These are phyloP conservation scores for Harmothoe impar DNA, from an alignment of 2,888 invertebrate genomes.

Conservation along the genomic window DNA sequence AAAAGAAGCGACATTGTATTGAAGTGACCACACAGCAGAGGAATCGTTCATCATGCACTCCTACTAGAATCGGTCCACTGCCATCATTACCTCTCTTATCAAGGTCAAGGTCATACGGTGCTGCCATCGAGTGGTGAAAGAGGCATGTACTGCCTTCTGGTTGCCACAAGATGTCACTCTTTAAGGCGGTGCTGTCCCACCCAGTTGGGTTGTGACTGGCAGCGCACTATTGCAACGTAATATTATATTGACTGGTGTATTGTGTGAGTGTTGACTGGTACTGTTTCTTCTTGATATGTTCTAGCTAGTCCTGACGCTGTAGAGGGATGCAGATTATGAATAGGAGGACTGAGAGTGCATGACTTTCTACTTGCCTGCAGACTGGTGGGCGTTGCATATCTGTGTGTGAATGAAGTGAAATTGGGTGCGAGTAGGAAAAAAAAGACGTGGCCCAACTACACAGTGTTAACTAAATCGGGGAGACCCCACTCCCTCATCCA, in stretches of 20 bases:
- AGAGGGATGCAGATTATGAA: constrained; percentile 34
- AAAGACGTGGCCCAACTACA: constrained; percentile 59
- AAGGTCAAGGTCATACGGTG: constrained; percentile 60
- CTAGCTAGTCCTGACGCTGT: constrained; percentile 32
- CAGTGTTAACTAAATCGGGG: constrained; percentile 59
- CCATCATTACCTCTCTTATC: constrained; percentile 57
- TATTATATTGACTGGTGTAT: constrained; percentile 54
- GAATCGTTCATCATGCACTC: constrained; percentile 7
- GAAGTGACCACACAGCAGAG: background rate
- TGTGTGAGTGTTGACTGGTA: constrained; percentile 55
- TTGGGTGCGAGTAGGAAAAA: constrained; percentile 46
- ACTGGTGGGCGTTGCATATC: constrained; percentile 30
- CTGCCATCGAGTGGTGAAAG: constrained; percentile 52
- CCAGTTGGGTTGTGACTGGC: background rate
- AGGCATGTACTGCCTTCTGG: constrained; percentile 37
- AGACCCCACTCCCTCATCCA: constrained; percentile 39
- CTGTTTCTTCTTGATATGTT: constrained; percentile 61
- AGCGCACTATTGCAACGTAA: constrained; percentile 20
- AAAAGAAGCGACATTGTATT: background rate
- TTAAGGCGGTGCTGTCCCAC: background rate
- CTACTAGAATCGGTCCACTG: constrained; percentile 52
- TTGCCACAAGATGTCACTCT: constrained; percentile 31
- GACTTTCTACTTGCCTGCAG: constrained; percentile 59
- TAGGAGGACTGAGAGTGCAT: constrained; percentile 49
- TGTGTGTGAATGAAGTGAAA: constrained; percentile 44